phyloP scores from a whole-genome alignment of 2,113 vertebrate genomes.

The Psephotus haematonotus region DNA sequence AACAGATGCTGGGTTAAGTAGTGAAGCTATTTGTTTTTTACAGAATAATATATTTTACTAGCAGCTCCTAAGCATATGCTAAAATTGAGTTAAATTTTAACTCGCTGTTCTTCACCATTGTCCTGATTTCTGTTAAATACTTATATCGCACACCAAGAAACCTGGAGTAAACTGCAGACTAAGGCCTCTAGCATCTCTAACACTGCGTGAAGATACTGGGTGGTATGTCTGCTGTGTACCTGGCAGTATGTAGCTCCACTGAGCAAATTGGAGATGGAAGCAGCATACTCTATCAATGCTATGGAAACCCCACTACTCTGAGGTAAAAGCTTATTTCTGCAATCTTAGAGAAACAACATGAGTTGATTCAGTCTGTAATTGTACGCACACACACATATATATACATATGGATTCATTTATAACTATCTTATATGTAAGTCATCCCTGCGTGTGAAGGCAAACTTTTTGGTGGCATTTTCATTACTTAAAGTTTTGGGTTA shows the following conservation, averaged over 20 bases:
- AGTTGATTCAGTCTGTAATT: not conserved
- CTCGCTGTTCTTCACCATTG: not conserved
- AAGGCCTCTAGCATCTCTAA: not conserved
- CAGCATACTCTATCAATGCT: not conserved
- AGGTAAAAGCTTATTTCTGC: not conserved
- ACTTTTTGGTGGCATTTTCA: not conserved
- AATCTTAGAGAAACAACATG: not conserved
- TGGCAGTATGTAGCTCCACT: not conserved
- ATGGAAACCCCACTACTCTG: not conserved
- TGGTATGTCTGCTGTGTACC: not conserved
- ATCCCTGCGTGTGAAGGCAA: not conserved
- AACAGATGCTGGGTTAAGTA: not conserved
- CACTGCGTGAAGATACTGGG: not conserved
- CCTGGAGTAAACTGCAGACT: not conserved
- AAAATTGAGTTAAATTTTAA: not conserved
- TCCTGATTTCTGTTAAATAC: not conserved
- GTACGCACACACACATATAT: not conserved
- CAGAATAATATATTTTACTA: not conserved
- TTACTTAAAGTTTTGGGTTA: not conserved
- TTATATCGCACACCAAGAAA: rapidly evolving
- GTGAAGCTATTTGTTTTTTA: not conserved
- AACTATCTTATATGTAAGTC: not conserved
- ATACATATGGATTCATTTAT: not conserved
- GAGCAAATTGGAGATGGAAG: not conserved
- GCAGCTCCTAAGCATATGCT: not conserved